Evolutionary conservation across 2,113 vertebrate species (phyloP), one percentile per base, ranked within the genome.

Genomic region (Aptenodytes forsteri): DNA sequence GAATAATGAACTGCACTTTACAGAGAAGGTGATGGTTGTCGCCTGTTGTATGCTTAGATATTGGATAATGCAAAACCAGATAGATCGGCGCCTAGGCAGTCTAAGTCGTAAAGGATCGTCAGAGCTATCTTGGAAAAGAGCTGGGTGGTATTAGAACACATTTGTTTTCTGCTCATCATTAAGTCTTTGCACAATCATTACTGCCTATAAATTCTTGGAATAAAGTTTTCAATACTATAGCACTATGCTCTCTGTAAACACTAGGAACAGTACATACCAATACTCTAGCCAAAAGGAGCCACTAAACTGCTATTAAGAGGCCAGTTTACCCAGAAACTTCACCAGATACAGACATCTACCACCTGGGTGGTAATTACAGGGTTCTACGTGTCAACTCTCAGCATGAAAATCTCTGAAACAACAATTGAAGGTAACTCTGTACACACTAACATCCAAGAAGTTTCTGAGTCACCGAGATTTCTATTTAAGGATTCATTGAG

Each of bases 31-130:
- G 30, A 32, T 40, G 36, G 34, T 23, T 69, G 59, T 27, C 3
- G 3, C 64, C 65, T 66, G 13, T 9, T 72, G 44, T 20, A 8
- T 6, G 27, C 69, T 65, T 49, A 77, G 30, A 38, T 71, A 38
- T 1, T 13, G 32, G 58, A 56, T 49, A 47, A 62, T 7, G 9
- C 34, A 79, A 49, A 87, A 44, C 4, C 36, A 91, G 34, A 76
- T 4, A 72, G 49, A 62, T 30, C 13, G 62, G 62, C 0, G 0
- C 20, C 38, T 23, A 2, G 7, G 16, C 61, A 71, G 23, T 11
- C 20, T 23, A 15, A 67, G 47, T 29, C 46, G 32, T 34, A 55
- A 65, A 69, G 23, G 25, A 62, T 47, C 30, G 34, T n/a, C 58
- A 66, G 36, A 91, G 19, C 13, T 69, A 22, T 61, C 36, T 23